Base-by-base conservation (phyloP, 2,888 invertebrate species). In the Oxyteleia sp. region DNA sequence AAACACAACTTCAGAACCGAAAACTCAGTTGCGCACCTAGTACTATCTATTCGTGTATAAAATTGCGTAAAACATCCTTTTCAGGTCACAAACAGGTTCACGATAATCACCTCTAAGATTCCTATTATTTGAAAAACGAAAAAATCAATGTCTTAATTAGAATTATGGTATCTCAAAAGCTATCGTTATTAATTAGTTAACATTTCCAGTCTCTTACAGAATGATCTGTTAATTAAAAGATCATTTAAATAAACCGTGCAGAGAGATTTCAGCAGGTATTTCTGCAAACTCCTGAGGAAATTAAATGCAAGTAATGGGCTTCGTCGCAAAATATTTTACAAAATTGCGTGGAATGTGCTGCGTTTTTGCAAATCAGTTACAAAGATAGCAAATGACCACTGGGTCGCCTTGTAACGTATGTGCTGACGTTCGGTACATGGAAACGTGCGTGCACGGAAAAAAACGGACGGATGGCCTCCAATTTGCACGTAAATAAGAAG, bases 381-480 rank as follows among this genome's bases (percentile, higher is more conserved):
- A n/a, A n/a, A 45, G 45, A 45, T 16, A 15, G 45, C 15, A 45
- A 45, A 45, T 45, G 45, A 45, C 16, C 45, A 4, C 1, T 16
- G 3, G 16, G 15, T 45, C 16, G 16, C 45, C 45, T 45, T 45
- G 45, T 45, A 15, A 16, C 13, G 16, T 15, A 16, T 16, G 16
- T 7, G 8, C 3, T 45, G 45, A 45, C 2, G 16, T 45, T 45
- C 16, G 15, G 49, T 20, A 49, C 13, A 15, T 35, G 23, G 53
- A 18, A 29, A 55, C 43, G 55, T 68, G 68, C 68, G 43, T 55
- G 68, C 43, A 26, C 16, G 7, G 3, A 26, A 26, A 68, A 53
- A 68, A 53, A 53, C 55, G 35, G 41, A 32, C 38, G 43, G 43
- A 53, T 41, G 43, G 68, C 29, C 26, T 68, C 43, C 68, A 55